Conservation (phyloP, 2,888 invertebrate species). For the Orthosia incerta region DNA sequence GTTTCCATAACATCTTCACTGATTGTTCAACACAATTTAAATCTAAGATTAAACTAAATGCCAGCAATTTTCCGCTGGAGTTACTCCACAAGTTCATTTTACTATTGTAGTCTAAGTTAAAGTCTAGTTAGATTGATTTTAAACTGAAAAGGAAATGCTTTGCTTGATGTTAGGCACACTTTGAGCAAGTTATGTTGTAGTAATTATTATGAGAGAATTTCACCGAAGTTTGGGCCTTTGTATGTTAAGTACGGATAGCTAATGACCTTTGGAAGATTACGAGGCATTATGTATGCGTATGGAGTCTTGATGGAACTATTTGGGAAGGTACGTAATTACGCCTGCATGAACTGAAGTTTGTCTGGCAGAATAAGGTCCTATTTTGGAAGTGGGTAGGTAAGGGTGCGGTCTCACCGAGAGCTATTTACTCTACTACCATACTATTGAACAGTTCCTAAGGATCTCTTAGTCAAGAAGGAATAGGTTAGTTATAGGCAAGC, state of each 20-base stretch:
- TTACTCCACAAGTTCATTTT: conserved; percentile 46
- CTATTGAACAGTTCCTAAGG: too few relatives aligned
- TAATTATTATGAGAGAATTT: conserved; percentile 47
- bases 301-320: conserved; percentile 23
- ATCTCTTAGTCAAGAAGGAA: too few relatives aligned
- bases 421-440: too few relatives aligned
- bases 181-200: conserved; percentile 30
- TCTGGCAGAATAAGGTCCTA: background rate
- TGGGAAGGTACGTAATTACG: conserved; percentile 6
- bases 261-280: conserved; percentile 33
- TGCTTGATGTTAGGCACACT: conserved; percentile 36
- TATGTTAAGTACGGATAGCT: conserved; percentile 27
- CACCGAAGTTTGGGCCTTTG: conserved; percentile 38
- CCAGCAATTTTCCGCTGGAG: conserved; percentile 52
- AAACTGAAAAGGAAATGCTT: conserved; percentile 49
- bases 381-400: background rate
- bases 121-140: conserved; percentile 60
- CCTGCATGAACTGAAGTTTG: conserved; percentile 5
- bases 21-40: conserved; percentile 48
- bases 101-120: conserved; percentile 54
- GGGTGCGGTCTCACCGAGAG: too few relatives aligned
- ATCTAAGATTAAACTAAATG: conserved; percentile 58
- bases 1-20: conserved; percentile 27
- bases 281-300: conserved; percentile 27
- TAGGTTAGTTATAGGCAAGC: too few relatives aligned